A percentile compares a stretch with the other conserved stretches of the same genome.
Evolutionary conservation across 1,140 invertebrate species (phyloP).

Genomic region (Bombyx mandarina): DNA sequence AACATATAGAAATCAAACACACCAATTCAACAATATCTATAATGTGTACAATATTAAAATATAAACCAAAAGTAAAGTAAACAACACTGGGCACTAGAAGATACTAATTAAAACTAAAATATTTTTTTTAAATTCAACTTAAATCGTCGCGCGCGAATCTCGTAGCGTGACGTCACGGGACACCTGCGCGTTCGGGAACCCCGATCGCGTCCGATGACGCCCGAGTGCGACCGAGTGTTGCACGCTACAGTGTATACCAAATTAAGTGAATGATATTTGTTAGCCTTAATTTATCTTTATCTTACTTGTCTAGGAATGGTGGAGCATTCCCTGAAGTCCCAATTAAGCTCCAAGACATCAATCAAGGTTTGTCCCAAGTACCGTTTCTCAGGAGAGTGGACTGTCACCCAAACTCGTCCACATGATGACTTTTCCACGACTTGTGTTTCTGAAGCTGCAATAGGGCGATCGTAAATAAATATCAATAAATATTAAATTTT

Average conservation of each 20-base stretch:
- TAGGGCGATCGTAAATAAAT: neutral
- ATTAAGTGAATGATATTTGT: too few relatives aligned
- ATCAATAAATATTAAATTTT: too few relatives aligned
- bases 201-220: too few relatives aligned
- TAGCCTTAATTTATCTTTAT: neutral
- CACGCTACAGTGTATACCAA: neutral
- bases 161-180: too few relatives aligned
- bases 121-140: neutral
- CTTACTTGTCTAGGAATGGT: slow-evolving; percentile 42
- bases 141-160: neutral
- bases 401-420: slow-evolving; percentile 53
- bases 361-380: slow-evolving; percentile 20
- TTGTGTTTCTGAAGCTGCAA: slow-evolving; percentile 19
- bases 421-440: slow-evolving; percentile 43
- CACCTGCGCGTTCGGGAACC: too few relatives aligned
- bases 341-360: slow-evolving; percentile 57
- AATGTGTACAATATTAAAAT: neutral
- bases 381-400: slow-evolving; percentile 46
- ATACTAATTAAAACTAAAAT: too few relatives aligned
- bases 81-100: too few relatives aligned
- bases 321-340: slow-evolving; percentile 53
- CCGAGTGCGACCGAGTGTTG: too few relatives aligned
- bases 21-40: too few relatives aligned
- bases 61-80: too few relatives aligned
- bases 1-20: too few relatives aligned